Percentiles rank a stretch among this genome's conserved stretches.
Conservation (phyloP, 1,140 invertebrate genomes). For the Diprion similis region DNA sequence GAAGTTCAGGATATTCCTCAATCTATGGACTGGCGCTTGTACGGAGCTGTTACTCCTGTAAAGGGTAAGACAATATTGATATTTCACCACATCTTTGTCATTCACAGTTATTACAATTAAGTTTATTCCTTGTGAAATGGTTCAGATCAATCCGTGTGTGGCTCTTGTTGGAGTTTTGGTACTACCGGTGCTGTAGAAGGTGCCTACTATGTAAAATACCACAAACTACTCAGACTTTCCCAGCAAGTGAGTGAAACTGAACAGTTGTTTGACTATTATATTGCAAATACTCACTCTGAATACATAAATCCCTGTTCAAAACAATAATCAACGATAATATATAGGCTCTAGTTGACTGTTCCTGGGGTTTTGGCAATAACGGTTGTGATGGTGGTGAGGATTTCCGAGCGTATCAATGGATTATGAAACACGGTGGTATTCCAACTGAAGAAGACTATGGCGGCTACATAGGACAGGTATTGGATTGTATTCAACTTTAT, state of each 20-base stretch:
- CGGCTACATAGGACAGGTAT: conserved; percentile 85
- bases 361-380: conserved; percentile 96
- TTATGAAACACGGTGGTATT: conserved; percentile 88
- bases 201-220: conserved; percentile 84
- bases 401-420: conserved; percentile 91
- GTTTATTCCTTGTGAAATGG: conserved; percentile 22
- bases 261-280: conserved; percentile 4
- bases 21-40: conserved; percentile 87
- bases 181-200: conserved; percentile 94
- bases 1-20: conserved; percentile 68
- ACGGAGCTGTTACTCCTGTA: conserved; percentile 92
- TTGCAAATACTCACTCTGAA: background rate
- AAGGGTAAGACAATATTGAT: conserved; percentile 70
- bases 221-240: conserved; percentile 81
- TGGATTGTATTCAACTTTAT: conserved; percentile 22
- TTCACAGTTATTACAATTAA: conserved; percentile 13
- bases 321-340: background rate
- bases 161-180: conserved; percentile 97
- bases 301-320: background rate
- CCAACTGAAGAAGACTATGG: conserved; percentile 91
- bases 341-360: conserved; percentile 91
- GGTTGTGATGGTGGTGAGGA: conserved; percentile 97
- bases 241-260: conserved; percentile 69
- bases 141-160: conserved; percentile 93
- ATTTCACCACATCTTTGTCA: background rate